Evolutionary conservation across 2,797 vertebrate genomes (phyloP), one percentile per base, ranked within the genome.

Genomic region (Bryconaethiops microstoma): DNA sequence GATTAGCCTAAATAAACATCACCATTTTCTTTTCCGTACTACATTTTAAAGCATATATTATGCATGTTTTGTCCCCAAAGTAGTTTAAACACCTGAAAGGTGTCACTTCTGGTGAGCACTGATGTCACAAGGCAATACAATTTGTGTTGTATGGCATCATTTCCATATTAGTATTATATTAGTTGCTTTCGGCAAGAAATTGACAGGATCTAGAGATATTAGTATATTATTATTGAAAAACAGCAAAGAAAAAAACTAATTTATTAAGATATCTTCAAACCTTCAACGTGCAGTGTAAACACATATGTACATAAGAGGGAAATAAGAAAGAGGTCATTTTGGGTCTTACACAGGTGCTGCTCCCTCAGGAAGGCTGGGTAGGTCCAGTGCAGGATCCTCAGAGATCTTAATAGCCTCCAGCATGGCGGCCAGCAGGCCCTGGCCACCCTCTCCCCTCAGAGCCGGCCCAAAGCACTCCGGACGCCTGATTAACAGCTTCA

Each of bases 381-480:
- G 94, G 89, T 99, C 97, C 29, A 97, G 91, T 40, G 95, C 83
- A 0, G 98, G 97, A 90, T 96, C 95, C 83, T 98, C 96, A 1
- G 98, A 96, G 86, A 99, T 99, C 87, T 95, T 96, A 80, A 98
- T 98, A 86, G 98, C 97, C 63, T 97, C 96, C 76, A 96, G 92
- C 97, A 99, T 97, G 79, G 95, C 96, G 0, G 94, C 95, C 89
- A 99, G 84, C 74, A 99, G 92, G 81, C 98, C 98, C 14, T 97
- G 96, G 65, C 98, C 98, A 64, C 97, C 98, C 89, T 99, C 98
- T 54, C 98, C 98, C 79, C 98, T 93, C 48, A 99, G 94, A 50
- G 97, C 98, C 0, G 98, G 98, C 14, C 98, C 98, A 0, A 99
- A 99, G 87, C 98, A 99, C 92, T 99, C 98, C 0, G 98, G 98